These are phyloP conservation scores for Ditylenchus dipsaci DNA, from an alignment of 1,140 invertebrate genomes.

Conservation along the genomic window DNA sequence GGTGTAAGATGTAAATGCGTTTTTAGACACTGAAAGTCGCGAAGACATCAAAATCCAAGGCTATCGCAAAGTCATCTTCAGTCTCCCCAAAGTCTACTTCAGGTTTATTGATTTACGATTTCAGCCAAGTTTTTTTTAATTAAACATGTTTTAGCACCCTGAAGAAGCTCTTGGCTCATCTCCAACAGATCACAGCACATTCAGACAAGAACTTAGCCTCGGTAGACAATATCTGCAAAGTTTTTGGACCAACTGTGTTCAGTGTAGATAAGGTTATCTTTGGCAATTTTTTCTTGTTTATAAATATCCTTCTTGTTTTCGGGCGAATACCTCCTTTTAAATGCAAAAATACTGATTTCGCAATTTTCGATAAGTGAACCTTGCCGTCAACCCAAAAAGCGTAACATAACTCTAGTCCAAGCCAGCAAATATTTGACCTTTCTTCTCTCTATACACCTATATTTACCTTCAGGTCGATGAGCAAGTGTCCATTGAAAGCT, in stretches of 20 bases:
- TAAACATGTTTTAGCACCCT: slow-evolving; percentile 41
- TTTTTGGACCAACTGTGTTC: slow-evolving; percentile 47
- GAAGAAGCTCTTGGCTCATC: slow-evolving; percentile 39
- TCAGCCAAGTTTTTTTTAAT: not conserved
- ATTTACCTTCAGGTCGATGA: slow-evolving; percentile 23
- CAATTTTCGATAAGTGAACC: too few species aligned
- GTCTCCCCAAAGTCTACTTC: slow-evolving; percentile 41
- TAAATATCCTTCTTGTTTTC: not conserved
- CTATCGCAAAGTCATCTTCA: slow-evolving; percentile 29
- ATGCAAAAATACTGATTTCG: not conserved
- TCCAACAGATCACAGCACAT: slow-evolving; percentile 35
- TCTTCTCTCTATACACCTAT: too few species aligned
- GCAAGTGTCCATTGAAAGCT: slow-evolving; percentile 25
- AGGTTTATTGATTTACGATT: not conserved
- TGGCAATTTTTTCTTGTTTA: not conserved
- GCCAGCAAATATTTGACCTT: too few species aligned
- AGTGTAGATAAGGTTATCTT: slow-evolving; percentile 27
- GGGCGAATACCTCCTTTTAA: too few species aligned
- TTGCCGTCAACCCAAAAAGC: not conserved
- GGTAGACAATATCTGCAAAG: slow-evolving; percentile 52
- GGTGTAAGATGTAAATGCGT: too few species aligned
- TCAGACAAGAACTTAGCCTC: slow-evolving; percentile 42
- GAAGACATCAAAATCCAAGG: slow-evolving; percentile 12
- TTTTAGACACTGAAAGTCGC: slow-evolving; percentile 7
- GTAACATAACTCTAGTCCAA: not conserved